Conservation (phyloP, 2,797 vertebrate genomes). For the Danio choprae region DNA sequence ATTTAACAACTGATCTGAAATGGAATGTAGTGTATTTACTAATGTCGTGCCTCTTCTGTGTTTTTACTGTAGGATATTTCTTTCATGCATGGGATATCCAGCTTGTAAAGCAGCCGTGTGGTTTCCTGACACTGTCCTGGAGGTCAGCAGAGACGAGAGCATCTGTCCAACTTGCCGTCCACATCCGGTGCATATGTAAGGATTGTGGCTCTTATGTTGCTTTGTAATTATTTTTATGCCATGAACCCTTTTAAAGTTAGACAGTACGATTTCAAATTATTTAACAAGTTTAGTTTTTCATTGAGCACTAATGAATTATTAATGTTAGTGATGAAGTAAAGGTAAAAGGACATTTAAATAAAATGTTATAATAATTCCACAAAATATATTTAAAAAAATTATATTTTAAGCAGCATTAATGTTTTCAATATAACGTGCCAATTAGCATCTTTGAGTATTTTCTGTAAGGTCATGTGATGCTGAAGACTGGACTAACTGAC, state of each 20-base stretch:
- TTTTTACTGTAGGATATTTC: slow-evolving; percentile 82
- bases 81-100: slow-evolving; percentile 89
- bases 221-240: neutral
- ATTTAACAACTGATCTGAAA: slow-evolving; percentile 4
- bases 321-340: no score
- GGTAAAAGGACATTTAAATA: no score
- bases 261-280: neutral
- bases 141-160: slow-evolving; percentile 85
- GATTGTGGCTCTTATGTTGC: neutral
- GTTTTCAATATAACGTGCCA: neutral
- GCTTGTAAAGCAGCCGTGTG: slow-evolving; percentile 87
- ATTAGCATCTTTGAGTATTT: no score
- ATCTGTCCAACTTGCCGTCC: slow-evolving; percentile 87
- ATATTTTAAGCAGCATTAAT: neutral
- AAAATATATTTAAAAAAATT: neutral
- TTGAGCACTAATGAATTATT: no score
- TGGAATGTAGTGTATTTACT: slow-evolving; percentile 13
- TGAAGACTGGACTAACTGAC: no score
- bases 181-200: slow-evolving; percentile 87
- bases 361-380: no score
- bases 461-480: no score
- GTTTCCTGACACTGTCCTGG: slow-evolving; percentile 91
- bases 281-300: no score
- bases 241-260: neutral
- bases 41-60: slow-evolving; percentile 16